Percentiles rank a stretch among this genome's conserved stretches.
Conservation (phyloP, 2,113 vertebrate species). For the Sphyrna mokarran region DNA sequence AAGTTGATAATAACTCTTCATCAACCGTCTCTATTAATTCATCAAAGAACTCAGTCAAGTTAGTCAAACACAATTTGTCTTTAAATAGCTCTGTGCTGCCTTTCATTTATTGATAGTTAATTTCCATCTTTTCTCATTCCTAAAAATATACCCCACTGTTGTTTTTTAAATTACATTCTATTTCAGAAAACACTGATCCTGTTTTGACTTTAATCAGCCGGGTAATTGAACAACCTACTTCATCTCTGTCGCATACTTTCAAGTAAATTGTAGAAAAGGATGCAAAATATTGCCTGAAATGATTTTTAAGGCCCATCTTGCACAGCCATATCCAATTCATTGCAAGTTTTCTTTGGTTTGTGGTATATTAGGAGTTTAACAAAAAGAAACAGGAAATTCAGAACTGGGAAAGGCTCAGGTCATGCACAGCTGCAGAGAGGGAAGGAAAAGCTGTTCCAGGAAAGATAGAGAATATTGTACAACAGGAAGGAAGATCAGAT, state of each 20-base stretch:
- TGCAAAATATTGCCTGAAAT: not conserved
- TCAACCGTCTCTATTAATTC: not conserved
- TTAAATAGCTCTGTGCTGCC: not conserved
- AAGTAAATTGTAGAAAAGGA: not conserved
- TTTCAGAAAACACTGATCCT: constrained; percentile 2
- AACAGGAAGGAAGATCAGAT: constrained; percentile 53
- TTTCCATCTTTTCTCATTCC: not conserved
- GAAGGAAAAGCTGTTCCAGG: constrained; percentile 41
- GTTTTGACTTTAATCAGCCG: constrained; percentile 35
- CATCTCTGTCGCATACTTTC: not conserved
- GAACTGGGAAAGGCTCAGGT: constrained; percentile 46
- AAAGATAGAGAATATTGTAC: constrained; percentile 42
- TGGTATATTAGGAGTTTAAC: constrained; percentile 47
- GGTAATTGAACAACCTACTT: constrained; percentile 45
- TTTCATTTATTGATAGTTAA: not conserved
- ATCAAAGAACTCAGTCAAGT: not conserved
- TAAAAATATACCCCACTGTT: constrained; percentile 39
- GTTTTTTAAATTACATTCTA: constrained; percentile 20
- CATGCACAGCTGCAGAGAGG: constrained; percentile 28
- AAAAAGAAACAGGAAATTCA: constrained; percentile 64
- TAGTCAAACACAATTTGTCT: not conserved
- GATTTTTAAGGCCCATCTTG: not conserved
- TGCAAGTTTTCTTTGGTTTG: not conserved
- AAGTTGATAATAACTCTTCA: too few species aligned
- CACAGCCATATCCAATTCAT: not conserved